These are phyloP conservation scores for Trypoxylon attenuatum DNA, from an alignment of 2,888 invertebrate genomes.

Conservation along the genomic window DNA sequence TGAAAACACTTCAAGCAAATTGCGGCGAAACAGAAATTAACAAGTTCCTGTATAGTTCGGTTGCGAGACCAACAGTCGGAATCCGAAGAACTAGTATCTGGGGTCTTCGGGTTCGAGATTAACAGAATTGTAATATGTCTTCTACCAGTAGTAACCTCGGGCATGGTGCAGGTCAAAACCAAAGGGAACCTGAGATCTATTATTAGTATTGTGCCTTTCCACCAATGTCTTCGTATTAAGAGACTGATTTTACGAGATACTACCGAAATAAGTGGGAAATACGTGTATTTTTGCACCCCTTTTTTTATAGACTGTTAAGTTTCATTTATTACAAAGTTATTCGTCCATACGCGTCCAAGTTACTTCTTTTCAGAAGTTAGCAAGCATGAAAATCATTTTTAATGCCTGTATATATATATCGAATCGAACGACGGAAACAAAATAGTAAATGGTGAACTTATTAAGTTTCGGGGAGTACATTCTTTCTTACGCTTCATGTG, in stretches of 20 bases:
- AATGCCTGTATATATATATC: not conserved
- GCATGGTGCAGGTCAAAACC: conserved; percentile 24
- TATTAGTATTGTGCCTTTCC: conserved; percentile 26
- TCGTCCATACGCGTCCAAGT: not conserved
- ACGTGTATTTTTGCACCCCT: conserved; percentile 1
- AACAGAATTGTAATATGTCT: conserved; percentile 20
- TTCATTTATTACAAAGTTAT: not conserved
- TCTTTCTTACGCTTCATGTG: not conserved
- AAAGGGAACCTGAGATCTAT: conserved; percentile 38
- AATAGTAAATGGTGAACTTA: not conserved
- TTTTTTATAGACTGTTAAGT: not conserved
- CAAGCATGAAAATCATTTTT: not conserved
- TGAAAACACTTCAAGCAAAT: conserved; percentile 74
- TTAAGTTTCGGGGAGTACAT: not conserved
- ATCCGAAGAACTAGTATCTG: conserved; percentile 91
- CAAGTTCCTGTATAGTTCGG: conserved; percentile 86
- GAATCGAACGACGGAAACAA: not conserved
- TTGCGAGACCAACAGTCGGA: conserved; percentile 93
- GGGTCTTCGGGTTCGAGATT: conserved; percentile 90
- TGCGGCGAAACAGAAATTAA: conserved; percentile 82
- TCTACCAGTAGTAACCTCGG: not conserved
- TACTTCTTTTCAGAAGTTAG: not conserved
- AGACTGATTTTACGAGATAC: conserved; percentile 38
- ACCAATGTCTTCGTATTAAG: conserved; percentile 25
- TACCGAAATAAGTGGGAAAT: conserved; percentile 27